A percentile compares a stretch with the other conserved stretches of the same genome.
phyloP scores from a whole-genome alignment of 2,113 vertebrate genomes.

The Caracal caracal region DNA sequence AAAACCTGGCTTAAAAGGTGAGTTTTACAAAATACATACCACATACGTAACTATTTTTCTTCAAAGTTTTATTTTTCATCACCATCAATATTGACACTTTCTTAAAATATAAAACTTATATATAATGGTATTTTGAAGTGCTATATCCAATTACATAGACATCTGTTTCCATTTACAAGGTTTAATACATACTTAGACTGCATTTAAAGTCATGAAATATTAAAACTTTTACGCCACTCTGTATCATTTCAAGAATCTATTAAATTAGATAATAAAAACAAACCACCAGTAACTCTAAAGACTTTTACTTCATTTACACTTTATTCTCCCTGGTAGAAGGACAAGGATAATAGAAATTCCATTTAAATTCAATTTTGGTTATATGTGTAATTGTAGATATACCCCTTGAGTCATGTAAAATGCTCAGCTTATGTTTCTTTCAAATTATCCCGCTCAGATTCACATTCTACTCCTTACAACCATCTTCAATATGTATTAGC shows the following conservation, averaged over 20 bases:
- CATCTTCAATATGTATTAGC: slow-evolving; percentile 97
- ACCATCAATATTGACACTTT: slow-evolving; percentile 54
- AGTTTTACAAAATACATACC: slow-evolving; percentile 56
- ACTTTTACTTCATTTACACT: slow-evolving; percentile 96
- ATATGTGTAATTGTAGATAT: slow-evolving; percentile 96
- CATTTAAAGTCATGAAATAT: slow-evolving; percentile 85
- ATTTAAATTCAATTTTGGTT: slow-evolving; percentile 95
- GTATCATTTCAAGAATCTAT: slow-evolving; percentile 88
- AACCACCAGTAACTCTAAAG: slow-evolving; percentile 87
- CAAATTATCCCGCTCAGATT: slow-evolving; percentile 89
- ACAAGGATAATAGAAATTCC: slow-evolving; percentile 90
- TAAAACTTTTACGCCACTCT: slow-evolving; percentile 85
- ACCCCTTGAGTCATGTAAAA: slow-evolving; percentile 96
- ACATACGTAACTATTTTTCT: slow-evolving; percentile 50
- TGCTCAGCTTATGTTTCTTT: slow-evolving; percentile 92
- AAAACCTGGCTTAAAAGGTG: background rate
- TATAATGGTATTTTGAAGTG: slow-evolving; percentile 34
- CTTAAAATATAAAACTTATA: slow-evolving; percentile 57
- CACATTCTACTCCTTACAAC: slow-evolving; percentile 90
- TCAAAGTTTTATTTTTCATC: slow-evolving; percentile 33
- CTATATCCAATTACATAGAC: slow-evolving; percentile 61
- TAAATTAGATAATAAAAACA: slow-evolving; percentile 92
- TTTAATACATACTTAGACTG: slow-evolving; percentile 78
- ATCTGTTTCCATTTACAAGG: slow-evolving; percentile 80
- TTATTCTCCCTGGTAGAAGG: slow-evolving; percentile 91